Conservation (phyloP, 1,140 invertebrate genomes). For the Solenopsis fugax region DNA sequence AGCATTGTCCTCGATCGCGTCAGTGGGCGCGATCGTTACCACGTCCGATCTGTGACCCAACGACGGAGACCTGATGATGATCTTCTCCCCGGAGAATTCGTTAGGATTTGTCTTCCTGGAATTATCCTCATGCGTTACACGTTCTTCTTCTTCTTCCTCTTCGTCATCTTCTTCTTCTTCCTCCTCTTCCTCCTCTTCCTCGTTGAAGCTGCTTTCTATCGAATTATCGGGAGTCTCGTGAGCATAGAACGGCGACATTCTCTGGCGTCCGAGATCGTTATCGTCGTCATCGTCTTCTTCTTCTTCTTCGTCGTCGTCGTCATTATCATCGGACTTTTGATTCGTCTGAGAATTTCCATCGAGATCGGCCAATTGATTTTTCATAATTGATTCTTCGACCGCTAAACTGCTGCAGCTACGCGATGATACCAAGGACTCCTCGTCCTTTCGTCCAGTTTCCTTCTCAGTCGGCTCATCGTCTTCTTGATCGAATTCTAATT, state of each 20-base stretch:
- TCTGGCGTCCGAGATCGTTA: slow-evolving; percentile 70
- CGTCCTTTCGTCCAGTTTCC: background rate
- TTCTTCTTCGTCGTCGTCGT: slow-evolving; percentile 61
- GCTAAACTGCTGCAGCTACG: slow-evolving; percentile 48
- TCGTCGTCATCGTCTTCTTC: slow-evolving; percentile 72
- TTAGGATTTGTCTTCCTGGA: slow-evolving; percentile 66
- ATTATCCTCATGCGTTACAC: slow-evolving; percentile 16
- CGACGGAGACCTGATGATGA: slow-evolving; percentile 80
- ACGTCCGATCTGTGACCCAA: slow-evolving; percentile 76
- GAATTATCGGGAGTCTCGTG: slow-evolving; percentile 80
- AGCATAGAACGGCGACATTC: slow-evolving; percentile 82
- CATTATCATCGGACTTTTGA: slow-evolving; percentile 69
- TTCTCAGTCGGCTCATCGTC: slow-evolving; percentile 11
- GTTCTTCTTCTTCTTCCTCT: slow-evolving; percentile 33
- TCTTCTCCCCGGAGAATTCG: slow-evolving; percentile 80
- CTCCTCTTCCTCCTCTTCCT: slow-evolving; percentile 66
- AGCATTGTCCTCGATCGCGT: slow-evolving; percentile 84
- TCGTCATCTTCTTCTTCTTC: background rate
- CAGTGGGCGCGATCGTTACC: slow-evolving; percentile 83
- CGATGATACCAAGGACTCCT: slow-evolving; percentile 13
- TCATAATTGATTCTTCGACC: slow-evolving; percentile 19
- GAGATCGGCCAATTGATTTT: slow-evolving; percentile 64
- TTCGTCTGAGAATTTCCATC: slow-evolving; percentile 71
- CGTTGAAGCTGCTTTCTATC: slow-evolving; percentile 73
- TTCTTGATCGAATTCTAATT: background rate